A percentile compares a stretch with the other conserved stretches of the same genome.
Conservation (phyloP, 2,113 vertebrate species). For the Eurystomus gularis region DNA sequence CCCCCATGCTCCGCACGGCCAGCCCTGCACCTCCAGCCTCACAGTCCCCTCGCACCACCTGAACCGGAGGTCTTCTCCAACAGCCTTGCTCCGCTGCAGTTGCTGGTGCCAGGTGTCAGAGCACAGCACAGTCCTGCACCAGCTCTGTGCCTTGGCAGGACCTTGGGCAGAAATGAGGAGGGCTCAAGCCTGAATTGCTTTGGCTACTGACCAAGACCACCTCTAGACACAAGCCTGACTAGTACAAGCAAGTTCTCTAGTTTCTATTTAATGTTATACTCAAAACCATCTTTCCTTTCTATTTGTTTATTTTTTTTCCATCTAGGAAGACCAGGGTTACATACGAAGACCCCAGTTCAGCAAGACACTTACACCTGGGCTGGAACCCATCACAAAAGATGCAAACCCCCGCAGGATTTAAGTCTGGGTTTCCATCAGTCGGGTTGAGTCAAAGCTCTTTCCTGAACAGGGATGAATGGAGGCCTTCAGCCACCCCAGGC, state of each 20-base stretch:
- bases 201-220: not conserved
- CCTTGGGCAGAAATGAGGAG: not conserved
- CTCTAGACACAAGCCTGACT: not conserved
- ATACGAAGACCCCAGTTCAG: not conserved
- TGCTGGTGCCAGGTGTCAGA: not conserved
- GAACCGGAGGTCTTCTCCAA: not conserved
- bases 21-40: not conserved
- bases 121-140: not conserved
- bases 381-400: not conserved
- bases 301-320: too few species aligned
- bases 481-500: not conserved
- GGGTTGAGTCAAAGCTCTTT: not conserved
- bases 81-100: rapidly evolving
- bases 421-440: not conserved
- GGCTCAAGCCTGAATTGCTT: not conserved
- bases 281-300: not conserved
- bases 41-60: not conserved
- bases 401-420: not conserved
- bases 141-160: not conserved
- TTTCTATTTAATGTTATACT: not conserved
- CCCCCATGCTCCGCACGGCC: not conserved
- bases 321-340: not conserved
- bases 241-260: not conserved
- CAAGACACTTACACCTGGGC: not conserved
- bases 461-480: not conserved